Base-by-base conservation (phyloP, 1,140 invertebrate species). In the Lepeophtheirus salmonis region DNA sequence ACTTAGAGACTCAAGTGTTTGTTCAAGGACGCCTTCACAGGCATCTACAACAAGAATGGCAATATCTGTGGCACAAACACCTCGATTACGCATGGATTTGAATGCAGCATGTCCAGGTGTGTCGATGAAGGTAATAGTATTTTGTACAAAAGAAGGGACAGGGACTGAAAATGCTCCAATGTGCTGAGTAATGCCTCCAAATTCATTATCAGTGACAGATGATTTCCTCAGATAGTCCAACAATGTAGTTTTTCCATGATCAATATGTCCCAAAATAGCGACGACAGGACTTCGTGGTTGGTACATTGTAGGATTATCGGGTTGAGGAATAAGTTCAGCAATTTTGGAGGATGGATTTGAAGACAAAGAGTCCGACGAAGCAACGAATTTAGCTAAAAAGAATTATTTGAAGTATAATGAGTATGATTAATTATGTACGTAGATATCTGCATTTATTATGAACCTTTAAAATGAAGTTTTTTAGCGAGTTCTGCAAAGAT, bases 21-120 rank as follows among this genome's bases (percentile, higher is more conserved):
- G 96, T 62, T 92, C 84, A 88, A 97, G 97, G 0, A 97, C 89
- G 41, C 95, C 92, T 75, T 99, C 96, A 72, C 98, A 95, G 12
- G 92, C 95, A 13, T 96, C 95, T 48, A 99, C 89, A 25, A 99
- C 94, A 23, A 99, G 73, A 50, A 98, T 81, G 24, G 97, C 83
- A 57, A 98, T 84, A 71, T 99, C 95, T 0, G 96, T 98, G 30
- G 83, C 79, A 62, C 83, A 74, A 1, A 92, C 92, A 14, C 95
- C 95, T 60, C 95, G 78, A 48, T 81, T 79, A 66, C 94, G 73
- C 88, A 97, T 95, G 0, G 88, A 75, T 54, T 76, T 80, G 70
- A 97, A 97, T 6, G 95, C 95, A 18, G 92, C 92, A 76, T 98
- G 95, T 0, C 95, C 95, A n/a, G 95, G 95, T n/a, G 95, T 99